Conservation (phyloP, 2,797 vertebrate species). For the Hypotaenidia okinawae region DNA sequence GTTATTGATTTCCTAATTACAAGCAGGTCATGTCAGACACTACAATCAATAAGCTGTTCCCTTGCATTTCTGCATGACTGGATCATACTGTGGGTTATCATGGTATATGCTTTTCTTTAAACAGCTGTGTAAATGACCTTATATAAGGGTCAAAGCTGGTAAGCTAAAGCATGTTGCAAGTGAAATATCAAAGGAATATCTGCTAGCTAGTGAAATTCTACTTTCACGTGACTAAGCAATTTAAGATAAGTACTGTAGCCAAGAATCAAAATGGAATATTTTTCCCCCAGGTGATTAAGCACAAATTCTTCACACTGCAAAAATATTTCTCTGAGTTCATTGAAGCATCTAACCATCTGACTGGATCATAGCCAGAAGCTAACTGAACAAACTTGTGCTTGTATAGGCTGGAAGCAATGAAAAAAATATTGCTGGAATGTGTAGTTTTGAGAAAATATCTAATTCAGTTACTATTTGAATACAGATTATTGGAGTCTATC, state of each 20-base stretch:
- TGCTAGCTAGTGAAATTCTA: background rate
- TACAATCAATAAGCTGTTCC: constrained; percentile 20
- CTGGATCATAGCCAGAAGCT: constrained; percentile 31
- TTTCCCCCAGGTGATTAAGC: constrained; percentile 9
- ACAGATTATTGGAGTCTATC: background rate
- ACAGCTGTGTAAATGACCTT: constrained; percentile 12
- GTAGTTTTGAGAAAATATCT: background rate
- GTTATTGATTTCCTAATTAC: constrained; percentile 28
- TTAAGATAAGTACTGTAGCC: constrained; percentile 9
- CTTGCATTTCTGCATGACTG: constrained; percentile 25
- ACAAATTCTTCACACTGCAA: constrained; percentile 22
- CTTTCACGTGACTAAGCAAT: constrained; percentile 14
- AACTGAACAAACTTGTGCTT: background rate
- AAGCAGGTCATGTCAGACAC: background rate
- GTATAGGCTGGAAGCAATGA: background rate
- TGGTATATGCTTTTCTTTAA: constrained; percentile 22
- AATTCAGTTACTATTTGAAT: background rate
- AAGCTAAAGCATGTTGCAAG: constrained; percentile 6
- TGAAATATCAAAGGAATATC: constrained; percentile 7
- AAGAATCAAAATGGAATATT: constrained; percentile 25
- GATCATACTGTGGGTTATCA: background rate
- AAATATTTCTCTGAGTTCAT: constrained; percentile 37
- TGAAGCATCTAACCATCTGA: constrained; percentile 30
- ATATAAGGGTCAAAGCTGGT: background rate
- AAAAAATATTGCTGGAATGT: background rate